Conservation (phyloP, 2,113 vertebrate species). For the Chionis minor region DNA sequence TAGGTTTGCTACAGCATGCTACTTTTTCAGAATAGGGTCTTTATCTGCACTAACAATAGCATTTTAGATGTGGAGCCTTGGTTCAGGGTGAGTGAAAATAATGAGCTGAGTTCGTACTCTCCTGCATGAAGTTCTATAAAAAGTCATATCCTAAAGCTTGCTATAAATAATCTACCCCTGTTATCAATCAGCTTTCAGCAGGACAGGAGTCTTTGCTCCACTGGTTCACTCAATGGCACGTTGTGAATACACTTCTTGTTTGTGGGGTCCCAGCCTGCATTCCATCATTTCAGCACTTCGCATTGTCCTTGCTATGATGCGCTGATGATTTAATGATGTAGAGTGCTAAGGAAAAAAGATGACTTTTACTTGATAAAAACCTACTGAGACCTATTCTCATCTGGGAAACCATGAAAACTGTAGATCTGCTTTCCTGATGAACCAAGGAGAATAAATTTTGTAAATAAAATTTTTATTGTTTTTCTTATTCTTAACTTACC, state of each 20-base stretch:
- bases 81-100: not conserved
- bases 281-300: constrained; percentile 30
- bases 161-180: constrained; percentile 41
- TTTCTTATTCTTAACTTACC: not conserved
- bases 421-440: not conserved
- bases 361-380: constrained; percentile 17
- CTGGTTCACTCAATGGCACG: not conserved
- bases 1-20: not conserved
- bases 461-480: not conserved
- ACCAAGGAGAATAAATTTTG: not conserved
- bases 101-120: not conserved
- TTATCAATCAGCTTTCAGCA: constrained; percentile 30
- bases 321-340: constrained; percentile 49
- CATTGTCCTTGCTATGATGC: constrained; percentile 49
- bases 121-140: not conserved
- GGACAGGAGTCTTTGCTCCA: constrained; percentile 12
- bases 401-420: not conserved
- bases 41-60: not conserved
- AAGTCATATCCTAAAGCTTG: not conserved
- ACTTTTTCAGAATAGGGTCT: not conserved
- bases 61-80: not conserved
- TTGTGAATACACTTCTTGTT: constrained; percentile 45
- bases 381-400: not conserved
- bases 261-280: constrained; percentile 1
- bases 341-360: constrained; percentile 3